Percentiles rank a stretch among this genome's conserved stretches.
Conservation (phyloP, 2,113 vertebrate genomes). For the Suricata suricatta region DNA sequence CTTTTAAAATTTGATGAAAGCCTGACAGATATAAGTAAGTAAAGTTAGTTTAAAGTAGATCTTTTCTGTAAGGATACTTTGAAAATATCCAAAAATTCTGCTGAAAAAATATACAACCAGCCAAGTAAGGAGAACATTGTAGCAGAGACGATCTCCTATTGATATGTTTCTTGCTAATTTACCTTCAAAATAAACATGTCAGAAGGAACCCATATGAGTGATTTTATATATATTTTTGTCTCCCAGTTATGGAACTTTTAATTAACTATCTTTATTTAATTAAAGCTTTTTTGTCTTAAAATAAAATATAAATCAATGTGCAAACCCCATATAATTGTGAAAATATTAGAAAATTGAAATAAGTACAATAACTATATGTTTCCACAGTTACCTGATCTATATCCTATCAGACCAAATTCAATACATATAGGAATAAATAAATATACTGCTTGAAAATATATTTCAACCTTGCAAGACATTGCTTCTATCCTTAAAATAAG, state of each 20-base stretch:
- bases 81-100: not conserved
- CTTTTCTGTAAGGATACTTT: not conserved
- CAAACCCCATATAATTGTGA: not conserved
- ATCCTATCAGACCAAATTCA: not conserved
- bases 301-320: not conserved
- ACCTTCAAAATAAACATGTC: not conserved
- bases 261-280: not conserved
- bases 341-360: not conserved
- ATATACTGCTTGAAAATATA: not conserved
- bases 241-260: not conserved
- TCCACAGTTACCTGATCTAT: not conserved
- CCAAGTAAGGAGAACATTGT: not conserved
- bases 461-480: not conserved
- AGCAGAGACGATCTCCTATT: not conserved
- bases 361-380: not conserved
- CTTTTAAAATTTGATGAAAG: not conserved
- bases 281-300: not conserved
- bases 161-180: not conserved
- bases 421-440: not conserved
- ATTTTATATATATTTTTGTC: not conserved
- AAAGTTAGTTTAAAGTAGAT: not conserved
- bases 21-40: not conserved
- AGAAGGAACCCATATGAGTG: not conserved
- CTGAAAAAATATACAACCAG: not conserved
- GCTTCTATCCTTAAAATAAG: not conserved